Conservation (phyloP, 1,140 invertebrate species). For the Drosophila varians region DNA sequence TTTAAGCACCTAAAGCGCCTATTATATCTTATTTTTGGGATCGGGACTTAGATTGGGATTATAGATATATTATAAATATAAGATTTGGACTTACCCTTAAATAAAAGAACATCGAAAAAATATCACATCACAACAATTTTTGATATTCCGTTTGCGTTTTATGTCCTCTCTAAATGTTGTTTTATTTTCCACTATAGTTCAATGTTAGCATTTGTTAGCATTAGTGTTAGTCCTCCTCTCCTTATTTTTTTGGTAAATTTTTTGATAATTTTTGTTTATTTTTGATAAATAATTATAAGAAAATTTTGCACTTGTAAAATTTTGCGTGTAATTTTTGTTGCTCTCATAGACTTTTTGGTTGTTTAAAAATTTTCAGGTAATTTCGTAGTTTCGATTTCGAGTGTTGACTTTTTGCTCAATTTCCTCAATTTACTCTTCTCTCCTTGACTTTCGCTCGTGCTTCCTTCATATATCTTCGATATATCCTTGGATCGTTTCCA, state of each 20-base stretch:
- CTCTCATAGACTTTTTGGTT: slow-evolving; percentile 62
- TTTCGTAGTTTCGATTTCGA: slow-evolving; percentile 74
- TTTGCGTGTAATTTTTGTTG: slow-evolving; percentile 62
- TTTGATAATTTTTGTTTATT: slow-evolving; percentile 32
- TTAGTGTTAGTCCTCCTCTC: slow-evolving; percentile 13
- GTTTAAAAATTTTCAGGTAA: slow-evolving; percentile 79
- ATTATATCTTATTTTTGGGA: too few relatives aligned
- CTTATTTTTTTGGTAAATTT: slow-evolving; percentile 39
- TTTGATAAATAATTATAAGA: slow-evolving; percentile 74
- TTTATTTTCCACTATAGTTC: slow-evolving; percentile 32
- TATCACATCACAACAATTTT: slow-evolving; percentile 80
- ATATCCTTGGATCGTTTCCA: slow-evolving; percentile 36
- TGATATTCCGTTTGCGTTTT: slow-evolving; percentile 62
- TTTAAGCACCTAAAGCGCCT: too few relatives aligned
- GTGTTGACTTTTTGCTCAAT: slow-evolving; percentile 50
- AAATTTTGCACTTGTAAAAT: slow-evolving; percentile 73
- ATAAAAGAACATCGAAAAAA: slow-evolving; percentile 76
- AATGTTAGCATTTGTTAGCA: slow-evolving; percentile 28
- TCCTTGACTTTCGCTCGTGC: neutral
- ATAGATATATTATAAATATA: neutral
- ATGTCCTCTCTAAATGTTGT: slow-evolving; percentile 44
- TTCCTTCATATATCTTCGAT: slow-evolving; percentile 13
- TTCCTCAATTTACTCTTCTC: slow-evolving; percentile 13
- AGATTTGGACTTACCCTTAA: slow-evolving; percentile 58
- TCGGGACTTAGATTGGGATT: too few relatives aligned